Conservation (phyloP, 2,797 vertebrate genomes). For the Sebastiscus albofasciatus region DNA sequence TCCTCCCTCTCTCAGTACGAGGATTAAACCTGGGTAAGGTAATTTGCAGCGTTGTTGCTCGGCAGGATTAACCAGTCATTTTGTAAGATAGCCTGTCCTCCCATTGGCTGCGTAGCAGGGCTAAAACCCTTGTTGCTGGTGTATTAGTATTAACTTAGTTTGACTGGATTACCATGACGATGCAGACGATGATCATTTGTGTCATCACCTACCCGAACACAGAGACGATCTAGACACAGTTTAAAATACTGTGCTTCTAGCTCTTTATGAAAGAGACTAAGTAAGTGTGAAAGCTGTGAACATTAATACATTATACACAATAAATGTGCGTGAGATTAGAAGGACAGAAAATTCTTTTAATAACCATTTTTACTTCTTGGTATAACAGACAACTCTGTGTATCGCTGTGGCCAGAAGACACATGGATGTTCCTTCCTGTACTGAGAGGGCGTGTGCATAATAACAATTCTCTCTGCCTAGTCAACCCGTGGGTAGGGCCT, state of each 20-base stretch:
- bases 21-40: conserved; percentile 62
- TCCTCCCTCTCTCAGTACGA: neutral
- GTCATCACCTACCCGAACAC: neutral
- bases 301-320: neutral
- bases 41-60: conserved; percentile 51
- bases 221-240: neutral
- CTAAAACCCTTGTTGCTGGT: conserved; percentile 35
- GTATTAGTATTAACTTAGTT: conserved; percentile 53
- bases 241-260: neutral
- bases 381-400: neutral
- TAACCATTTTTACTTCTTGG: neutral
- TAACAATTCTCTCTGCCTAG: neutral
- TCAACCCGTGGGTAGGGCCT: neutral
- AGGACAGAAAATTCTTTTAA: neutral
- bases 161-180: conserved; percentile 60
- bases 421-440: neutral
- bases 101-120: conserved; percentile 42
- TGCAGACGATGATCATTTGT: conserved; percentile 29
- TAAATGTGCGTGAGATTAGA: neutral
- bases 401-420: neutral
- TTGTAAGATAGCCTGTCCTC: conserved; percentile 34
- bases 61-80: conserved; percentile 64
- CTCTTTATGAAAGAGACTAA: neutral
- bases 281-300: neutral
- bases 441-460: neutral